These are phyloP conservation scores for Gymnopithys bicolor DNA, from an alignment of 2,797 vertebrate genomes.

Conservation along the genomic window DNA sequence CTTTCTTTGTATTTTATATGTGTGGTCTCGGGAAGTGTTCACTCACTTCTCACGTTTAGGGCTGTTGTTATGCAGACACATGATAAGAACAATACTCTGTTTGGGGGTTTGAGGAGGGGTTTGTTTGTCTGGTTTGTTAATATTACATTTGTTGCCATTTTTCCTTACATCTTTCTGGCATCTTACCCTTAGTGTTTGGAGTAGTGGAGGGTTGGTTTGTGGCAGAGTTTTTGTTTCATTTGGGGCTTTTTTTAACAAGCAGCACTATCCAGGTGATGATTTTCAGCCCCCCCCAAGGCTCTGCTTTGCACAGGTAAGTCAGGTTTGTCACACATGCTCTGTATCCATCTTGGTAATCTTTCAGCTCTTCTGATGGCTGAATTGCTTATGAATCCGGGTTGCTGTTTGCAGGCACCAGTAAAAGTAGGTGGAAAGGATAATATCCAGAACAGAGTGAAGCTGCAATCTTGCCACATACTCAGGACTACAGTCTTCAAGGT, in stretches of 20 bases:
- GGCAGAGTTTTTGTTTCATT: neutral
- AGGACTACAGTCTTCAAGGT: neutral
- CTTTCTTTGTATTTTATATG: neutral
- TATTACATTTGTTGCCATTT: neutral
- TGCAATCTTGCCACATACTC: neutral
- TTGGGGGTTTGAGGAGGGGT: neutral
- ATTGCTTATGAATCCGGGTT: no score
- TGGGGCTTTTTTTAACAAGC: neutral
- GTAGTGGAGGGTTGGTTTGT: fast-evolving
- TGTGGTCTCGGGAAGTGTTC: neutral
- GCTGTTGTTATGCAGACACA: neutral
- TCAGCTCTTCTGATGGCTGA: no score
- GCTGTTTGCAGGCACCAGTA: no score
- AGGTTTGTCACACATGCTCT: neutral
- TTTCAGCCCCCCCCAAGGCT: neutral
- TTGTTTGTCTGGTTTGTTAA: neutral
- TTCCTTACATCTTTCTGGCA: neutral
- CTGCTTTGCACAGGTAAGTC: neutral
- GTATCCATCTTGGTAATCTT: neutral
- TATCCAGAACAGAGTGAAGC: neutral
- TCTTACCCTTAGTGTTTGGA: neutral
- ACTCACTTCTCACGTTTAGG: neutral
- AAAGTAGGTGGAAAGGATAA: neutral
- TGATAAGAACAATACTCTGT: neutral
- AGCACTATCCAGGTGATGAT: neutral